Conservation (phyloP, 2,797 vertebrate species). For the Sebastes steindachneri region DNA sequence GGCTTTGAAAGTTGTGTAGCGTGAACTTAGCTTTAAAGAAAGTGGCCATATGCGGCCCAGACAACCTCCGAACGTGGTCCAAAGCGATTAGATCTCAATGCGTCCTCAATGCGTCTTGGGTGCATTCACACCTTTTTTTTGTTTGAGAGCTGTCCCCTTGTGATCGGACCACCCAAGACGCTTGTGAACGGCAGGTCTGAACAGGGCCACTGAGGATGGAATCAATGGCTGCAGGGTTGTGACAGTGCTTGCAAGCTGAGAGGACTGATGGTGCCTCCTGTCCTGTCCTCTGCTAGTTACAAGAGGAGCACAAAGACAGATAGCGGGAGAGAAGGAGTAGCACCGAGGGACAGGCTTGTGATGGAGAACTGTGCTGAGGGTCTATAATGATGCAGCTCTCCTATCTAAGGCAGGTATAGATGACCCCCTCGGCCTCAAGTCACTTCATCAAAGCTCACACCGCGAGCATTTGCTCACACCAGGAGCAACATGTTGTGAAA, state of each 20-base stretch:
- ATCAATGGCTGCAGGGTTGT: slow-evolving; percentile 21
- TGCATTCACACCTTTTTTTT: background rate
- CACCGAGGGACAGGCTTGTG: background rate
- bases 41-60: background rate
- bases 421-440: background rate
- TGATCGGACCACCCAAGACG: background rate
- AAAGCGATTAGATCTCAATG: background rate
- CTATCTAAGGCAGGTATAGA: slow-evolving; percentile 27
- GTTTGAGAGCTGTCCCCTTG: background rate
- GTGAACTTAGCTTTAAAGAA: too few relatives aligned
- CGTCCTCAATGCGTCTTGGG: background rate
- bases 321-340: background rate
- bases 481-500: background rate
- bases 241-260: slow-evolving; percentile 14
- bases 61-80: background rate
- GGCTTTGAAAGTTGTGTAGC: too few relatives aligned
- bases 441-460: slow-evolving; percentile 26
- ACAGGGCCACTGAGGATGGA: background rate
- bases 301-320: slow-evolving; percentile 21
- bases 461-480: background rate
- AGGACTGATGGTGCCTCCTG: background rate
- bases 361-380: slow-evolving; percentile 29
- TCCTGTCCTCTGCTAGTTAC: background rate
- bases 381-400: slow-evolving; percentile 35
- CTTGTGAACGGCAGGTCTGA: background rate